Percentiles rank a stretch among this genome's conserved stretches.
Evolutionary conservation across 2,113 vertebrate species (phyloP).

Genomic region (Ptychochromis oligacanthus): DNA sequence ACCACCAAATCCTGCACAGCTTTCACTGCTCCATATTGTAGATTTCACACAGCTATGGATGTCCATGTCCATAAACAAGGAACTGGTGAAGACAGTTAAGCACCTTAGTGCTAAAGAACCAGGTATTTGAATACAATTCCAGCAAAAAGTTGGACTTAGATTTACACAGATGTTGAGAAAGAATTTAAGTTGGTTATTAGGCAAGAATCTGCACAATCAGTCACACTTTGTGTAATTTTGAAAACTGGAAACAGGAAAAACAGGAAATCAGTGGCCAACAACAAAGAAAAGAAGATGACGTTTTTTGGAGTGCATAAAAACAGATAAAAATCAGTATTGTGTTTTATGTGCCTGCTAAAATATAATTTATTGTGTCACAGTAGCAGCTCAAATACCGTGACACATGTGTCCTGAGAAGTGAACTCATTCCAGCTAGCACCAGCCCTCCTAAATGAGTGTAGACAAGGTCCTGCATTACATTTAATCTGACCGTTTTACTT

Average conservation of each 20-base stretch:
- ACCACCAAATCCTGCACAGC: background rate
- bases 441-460: background rate
- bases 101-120: too few relatives aligned
- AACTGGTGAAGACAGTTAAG: background rate
- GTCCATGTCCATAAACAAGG: background rate
- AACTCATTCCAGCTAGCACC: background rate
- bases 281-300: background rate
- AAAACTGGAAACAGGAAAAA: background rate
- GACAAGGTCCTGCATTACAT: background rate
- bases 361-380: background rate
- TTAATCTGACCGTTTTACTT: background rate
- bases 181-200: background rate
- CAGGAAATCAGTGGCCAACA: background rate
- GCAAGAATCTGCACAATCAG: background rate
- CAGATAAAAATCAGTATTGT: rapidly evolving
- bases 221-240: background rate
- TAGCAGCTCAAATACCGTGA: background rate
- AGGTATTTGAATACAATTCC: too few relatives aligned
- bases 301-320: background rate
- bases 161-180: background rate
- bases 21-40: background rate
- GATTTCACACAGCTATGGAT: background rate
- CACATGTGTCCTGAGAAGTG: background rate
- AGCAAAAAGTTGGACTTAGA: too few relatives aligned
- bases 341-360: background rate